Percentiles rank a stretch among this genome's conserved stretches.
Evolutionary conservation across 2,888 invertebrate genomes (phyloP).

Genomic region (Caenorhabditis afra): DNA sequence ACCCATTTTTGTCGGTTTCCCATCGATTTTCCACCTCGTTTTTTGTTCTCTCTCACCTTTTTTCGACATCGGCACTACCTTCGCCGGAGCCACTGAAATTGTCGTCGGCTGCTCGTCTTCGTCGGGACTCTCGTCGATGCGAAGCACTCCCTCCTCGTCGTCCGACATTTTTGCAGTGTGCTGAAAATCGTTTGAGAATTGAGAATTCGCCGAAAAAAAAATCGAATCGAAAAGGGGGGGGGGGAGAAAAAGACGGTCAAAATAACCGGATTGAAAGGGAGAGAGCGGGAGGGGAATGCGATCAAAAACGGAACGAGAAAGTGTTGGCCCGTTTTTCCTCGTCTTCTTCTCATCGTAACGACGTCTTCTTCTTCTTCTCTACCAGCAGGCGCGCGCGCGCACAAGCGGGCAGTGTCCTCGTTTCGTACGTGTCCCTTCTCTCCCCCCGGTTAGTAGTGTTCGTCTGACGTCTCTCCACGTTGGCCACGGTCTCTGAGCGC

Average conservation of each 20-base stretch:
- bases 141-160: constrained; percentile 49
- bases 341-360: too few species aligned
- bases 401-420: constrained; percentile 27
- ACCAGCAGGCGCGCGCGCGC: too few species aligned
- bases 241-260: neutral
- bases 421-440: constrained; percentile 47
- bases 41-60: too few species aligned
- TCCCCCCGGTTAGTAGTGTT: constrained; percentile 1
- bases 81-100: too few species aligned
- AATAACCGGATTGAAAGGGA: too few species aligned
- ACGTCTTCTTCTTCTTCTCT: constrained; percentile 1
- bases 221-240: too few species aligned
- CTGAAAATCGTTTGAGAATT: neutral
- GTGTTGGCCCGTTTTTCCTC: too few species aligned
- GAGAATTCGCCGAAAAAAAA: neutral
- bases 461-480: constrained; percentile 19
- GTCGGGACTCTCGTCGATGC: constrained; percentile 42
- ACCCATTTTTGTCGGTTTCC: neutral
- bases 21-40: too few species aligned
- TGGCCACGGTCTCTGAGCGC: neutral
- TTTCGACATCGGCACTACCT: too few species aligned
- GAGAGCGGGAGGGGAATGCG: too few species aligned
- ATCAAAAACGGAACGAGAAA: too few species aligned
- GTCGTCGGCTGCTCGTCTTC: constrained; percentile 8
- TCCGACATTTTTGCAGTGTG: constrained; percentile 40